phyloP scores from a whole-genome alignment of 2,888 invertebrate genomes.

The Osmoderma eremita region DNA sequence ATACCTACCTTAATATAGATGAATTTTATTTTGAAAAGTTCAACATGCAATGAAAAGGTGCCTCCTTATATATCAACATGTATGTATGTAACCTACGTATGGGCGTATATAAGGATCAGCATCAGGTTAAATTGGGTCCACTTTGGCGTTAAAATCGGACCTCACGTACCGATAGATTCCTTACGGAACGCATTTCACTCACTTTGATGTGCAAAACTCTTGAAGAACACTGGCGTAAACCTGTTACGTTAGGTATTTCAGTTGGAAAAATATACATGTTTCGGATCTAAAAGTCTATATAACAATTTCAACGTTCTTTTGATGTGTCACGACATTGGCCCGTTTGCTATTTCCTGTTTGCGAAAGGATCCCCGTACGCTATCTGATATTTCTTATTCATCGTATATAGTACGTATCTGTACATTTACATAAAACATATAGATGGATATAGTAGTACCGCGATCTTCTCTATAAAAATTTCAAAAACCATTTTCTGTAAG shows the following conservation, averaged over 20 bases:
- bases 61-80: no score
- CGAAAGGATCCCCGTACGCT: not conserved
- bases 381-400: not conserved
- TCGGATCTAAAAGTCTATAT: slow-evolving; percentile 14
- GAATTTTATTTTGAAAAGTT: no score
- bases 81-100: no score
- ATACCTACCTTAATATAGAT: no score
- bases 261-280: slow-evolving; percentile 14
- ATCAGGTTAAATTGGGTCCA: not conserved
- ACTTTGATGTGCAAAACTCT: slow-evolving; percentile 19
- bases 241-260: slow-evolving; percentile 18
- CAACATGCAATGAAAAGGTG: no score
- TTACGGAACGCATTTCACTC: not conserved
- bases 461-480: no score
- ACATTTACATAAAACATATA: not conserved
- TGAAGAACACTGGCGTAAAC: slow-evolving; percentile 1
- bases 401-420: not conserved
- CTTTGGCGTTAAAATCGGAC: slow-evolving; percentile 12
- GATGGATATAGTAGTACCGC: no score
- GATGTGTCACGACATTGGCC: slow-evolving; percentile 11
- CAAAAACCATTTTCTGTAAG: no score
- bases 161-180: slow-evolving; percentile 13
- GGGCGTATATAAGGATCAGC: no score
- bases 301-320: slow-evolving; percentile 23
- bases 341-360: slow-evolving; percentile 21